Evolutionary conservation across 2,113 vertebrate species (phyloP), one percentile per base, ranked within the genome.

Genomic region (Hemichromis elongatus): DNA sequence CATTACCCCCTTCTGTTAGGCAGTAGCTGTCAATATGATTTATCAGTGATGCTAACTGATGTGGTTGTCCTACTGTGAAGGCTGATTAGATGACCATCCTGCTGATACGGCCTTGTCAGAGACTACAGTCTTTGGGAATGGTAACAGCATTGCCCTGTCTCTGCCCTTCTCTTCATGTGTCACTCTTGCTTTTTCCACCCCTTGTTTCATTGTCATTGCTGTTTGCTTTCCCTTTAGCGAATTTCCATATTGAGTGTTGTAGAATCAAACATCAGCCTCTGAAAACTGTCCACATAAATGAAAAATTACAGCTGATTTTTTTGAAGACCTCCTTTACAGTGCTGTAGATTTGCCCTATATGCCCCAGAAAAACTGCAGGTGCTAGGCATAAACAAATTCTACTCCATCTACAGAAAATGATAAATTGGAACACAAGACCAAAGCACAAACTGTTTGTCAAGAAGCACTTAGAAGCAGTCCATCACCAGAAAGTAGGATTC

Each of bases 21-120:
- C 81, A 84, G 83, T 83, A 80, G 84, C 89, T 87, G 90, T 86
- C 90, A 89, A 88, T 92, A 79, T 89, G 89, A 94, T 91, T 92
- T 88, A 93, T 92, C 84, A 81, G 21, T 81, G 92, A 93, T 73
- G 82, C 81, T 82, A 89, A 84, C 79, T 86, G 87, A 86, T 90
- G 87, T 84, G 63, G 82, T 88, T 78, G 87, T 93, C 88, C 88
- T 77, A 75, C 86, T 88, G 88, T 88, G 86, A 88, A 90, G 83
- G 85, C 88, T 93, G 88, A 94, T 92, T 92, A 88, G 91, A 92
- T 80, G 90, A 87, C 85, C 86, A 85, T 78, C 88, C 82, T 85
- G 87, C 78, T 90, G 86, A 81, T 86, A 80, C 50, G 86, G 42
- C 77, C 84, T 77, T 86, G 40, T 81, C 53, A 28, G 88, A 68